Base-by-base conservation (phyloP, 2,888 invertebrate genomes). In the Cephalotes varians region DNA sequence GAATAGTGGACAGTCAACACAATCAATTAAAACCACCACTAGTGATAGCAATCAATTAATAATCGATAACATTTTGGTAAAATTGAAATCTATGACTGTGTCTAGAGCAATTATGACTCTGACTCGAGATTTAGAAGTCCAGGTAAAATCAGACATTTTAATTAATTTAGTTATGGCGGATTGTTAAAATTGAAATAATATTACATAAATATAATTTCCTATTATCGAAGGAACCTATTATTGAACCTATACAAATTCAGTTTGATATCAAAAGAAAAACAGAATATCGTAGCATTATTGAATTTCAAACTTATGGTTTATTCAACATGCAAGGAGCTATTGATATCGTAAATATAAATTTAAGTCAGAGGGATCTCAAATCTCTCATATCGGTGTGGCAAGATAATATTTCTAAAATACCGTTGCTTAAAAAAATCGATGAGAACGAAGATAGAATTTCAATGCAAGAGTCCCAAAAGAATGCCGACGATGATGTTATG, bases 141-240 rank as follows among this genome's bases (percentile, higher is more conserved):
- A 97, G 95, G 97, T 96, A 91, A 82, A 77, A 58, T 28, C 40
- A 9, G 18, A 72, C 21, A 7, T 21, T 47, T 21, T 0, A 56
- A 12, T 62, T 65, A 0, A 25, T 28, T 62, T 25, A 12, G 1
- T 65, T 54, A 9, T 40, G 0, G 0, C 12, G 15, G 28, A 15
- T 28, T 67, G 28, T 64, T 64, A 51, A 34, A n/a, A 25, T n/a
- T 21, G 2, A 9, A 40, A 28, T 5, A 18, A 25, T 40, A 54
- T 3, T 1, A 44, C 1, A 1, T 31, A 47, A 1, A 51, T 47
- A 7, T 65, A 31, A 49, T 54, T 64, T 37, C 90, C n/a, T n/a
- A n/a, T n/a, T n/a, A n/a, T n/a, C n/a, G n/a, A n/a, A 96, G 96
- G 98, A 98, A 94, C 96, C 97, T 1, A 96, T 98, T 54, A 94